Base-by-base conservation (phyloP, 2,113 vertebrate genomes). In the Tretioscincus oriximinensis region DNA sequence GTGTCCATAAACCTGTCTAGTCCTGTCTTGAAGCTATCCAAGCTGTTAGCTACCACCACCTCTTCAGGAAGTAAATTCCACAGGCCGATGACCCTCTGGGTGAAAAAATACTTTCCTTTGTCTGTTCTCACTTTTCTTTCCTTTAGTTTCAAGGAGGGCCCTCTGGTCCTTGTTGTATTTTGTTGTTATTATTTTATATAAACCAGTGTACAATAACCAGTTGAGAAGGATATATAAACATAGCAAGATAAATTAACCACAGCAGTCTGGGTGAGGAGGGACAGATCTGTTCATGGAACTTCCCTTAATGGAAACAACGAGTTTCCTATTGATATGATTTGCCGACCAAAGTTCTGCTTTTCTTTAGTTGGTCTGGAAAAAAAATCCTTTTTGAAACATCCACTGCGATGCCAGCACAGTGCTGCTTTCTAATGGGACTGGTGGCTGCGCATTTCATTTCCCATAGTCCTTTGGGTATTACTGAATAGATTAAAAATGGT, bases 201-300 rank as follows among this genome's bases (percentile, higher is more conserved):
- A 89, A 60, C 86, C 65, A 87, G 88, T 85, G 88, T 29, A 54
- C 86, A 87, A 88, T 87, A 73, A 86, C 75, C 70, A 87, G 72
- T 86, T 84, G 88, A 14, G 0, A 26, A 8, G 1, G 4, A 35
- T 18, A 8, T 63, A 74, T 68, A 63, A 75, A 29, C 28, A 41
- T 16, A 41, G 21, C 35, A 66, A 68, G 47, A 24, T 68, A 60
- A 58, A n/a, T 26, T 66, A 14, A 61, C 28, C 61, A 31, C 24
- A 31, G 54, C 28, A 31, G 28, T 41, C 1, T 63, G 12, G 49
- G 51, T 77, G 63, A 54, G 47, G 47, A 68, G 31, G 35, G 24
- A 67, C 12, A 24, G 29, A 67, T 67, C 16, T 22, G n/a, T 26
- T 58, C 22, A 28, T 3, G 5, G 45, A 66, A 28, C n/a, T 64